Conservation (phyloP, 2,888 invertebrate genomes). For the Amphipoea lucens region DNA sequence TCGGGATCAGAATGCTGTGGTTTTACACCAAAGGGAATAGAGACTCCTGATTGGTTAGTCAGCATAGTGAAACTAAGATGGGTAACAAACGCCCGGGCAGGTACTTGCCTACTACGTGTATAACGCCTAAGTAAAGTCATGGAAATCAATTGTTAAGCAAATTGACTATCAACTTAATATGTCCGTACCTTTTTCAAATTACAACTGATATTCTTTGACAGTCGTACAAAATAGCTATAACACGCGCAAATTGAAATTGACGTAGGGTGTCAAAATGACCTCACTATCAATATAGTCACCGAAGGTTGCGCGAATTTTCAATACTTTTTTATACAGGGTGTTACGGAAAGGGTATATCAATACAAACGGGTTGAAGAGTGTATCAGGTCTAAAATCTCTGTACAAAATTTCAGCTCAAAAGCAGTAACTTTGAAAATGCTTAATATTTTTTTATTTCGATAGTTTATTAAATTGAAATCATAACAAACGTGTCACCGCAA, state of each 20-base stretch:
- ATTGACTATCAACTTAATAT: background rate
- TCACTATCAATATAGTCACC: too few species aligned
- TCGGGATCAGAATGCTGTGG: constrained; percentile 13
- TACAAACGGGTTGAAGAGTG: too few species aligned
- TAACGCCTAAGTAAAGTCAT: background rate
- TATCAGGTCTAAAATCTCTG: too few species aligned
- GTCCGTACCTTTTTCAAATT: background rate
- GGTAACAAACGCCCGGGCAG: background rate
- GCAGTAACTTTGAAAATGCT: too few species aligned
- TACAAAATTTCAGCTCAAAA: too few species aligned
- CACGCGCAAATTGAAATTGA: background rate
- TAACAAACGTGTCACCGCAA: too few species aligned
- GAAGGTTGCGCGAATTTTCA: background rate
- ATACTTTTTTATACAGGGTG: too few species aligned
- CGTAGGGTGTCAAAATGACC: too few species aligned
- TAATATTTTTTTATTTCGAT: too few species aligned
- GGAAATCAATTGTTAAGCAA: background rate
- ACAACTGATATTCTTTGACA: background rate
- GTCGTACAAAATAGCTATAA: background rate
- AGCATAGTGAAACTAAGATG: background rate
- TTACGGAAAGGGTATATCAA: too few species aligned
- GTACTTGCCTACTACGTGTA: background rate
- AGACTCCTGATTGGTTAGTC: background rate
- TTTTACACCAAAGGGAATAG: background rate
- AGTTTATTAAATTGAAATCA: too few species aligned